A percentile compares a stretch with the other conserved stretches of the same genome.
Evolutionary conservation across 2,888 invertebrate genomes (phyloP).

Genomic region (Andricus curvator): DNA sequence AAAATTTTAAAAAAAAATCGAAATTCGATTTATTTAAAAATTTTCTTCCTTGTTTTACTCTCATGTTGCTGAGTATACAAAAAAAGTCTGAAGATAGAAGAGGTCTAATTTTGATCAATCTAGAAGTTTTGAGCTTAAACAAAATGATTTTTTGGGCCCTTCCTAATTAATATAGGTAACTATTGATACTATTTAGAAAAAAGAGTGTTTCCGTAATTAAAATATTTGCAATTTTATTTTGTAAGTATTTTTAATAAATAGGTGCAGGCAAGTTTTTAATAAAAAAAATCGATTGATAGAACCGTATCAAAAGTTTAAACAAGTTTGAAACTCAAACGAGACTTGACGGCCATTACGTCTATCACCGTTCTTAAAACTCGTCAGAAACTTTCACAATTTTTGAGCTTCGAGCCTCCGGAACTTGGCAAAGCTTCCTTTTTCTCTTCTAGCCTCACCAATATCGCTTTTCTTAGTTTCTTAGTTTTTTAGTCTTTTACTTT

Average conservation of each 20-base stretch:
- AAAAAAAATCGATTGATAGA: constrained; percentile 61
- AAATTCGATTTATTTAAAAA: too few relatives aligned
- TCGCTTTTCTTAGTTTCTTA: neutral
- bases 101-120: too few relatives aligned
- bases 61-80: fast-evolving
- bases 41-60: too few relatives aligned
- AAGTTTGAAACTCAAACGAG: constrained; percentile 61
- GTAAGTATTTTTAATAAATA: neutral
- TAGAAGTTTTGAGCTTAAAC: too few relatives aligned
- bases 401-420: constrained; percentile 13
- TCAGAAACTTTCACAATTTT: constrained; percentile 58
- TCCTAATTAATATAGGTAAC: too few relatives aligned
- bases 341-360: constrained; percentile 52
- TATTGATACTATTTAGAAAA: neutral
- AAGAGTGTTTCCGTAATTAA: neutral
- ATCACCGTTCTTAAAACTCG: constrained; percentile 51
- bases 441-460: neutral
- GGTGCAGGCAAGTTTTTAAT: neutral
- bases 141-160: too few relatives aligned
- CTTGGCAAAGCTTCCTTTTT: neutral
- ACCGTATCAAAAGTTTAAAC: constrained; percentile 61
- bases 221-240: neutral
- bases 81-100: too few relatives aligned
- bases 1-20: too few relatives aligned
- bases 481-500: too few relatives aligned